Base-by-base conservation (phyloP, 2,888 invertebrate species). In the Meteorus cinctellus region DNA sequence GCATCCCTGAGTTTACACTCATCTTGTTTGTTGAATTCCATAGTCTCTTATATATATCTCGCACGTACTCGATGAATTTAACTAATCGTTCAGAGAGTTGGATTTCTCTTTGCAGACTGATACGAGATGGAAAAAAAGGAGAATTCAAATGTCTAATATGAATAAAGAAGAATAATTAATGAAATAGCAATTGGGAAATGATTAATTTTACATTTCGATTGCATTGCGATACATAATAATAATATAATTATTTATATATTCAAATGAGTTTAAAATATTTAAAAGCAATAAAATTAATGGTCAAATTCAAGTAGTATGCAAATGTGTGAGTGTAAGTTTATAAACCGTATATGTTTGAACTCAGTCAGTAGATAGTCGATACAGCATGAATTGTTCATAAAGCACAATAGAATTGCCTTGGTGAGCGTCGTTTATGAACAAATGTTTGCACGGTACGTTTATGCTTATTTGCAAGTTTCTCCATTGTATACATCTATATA, bases 381-480 rank as follows among this genome's bases (percentile, higher is more conserved):
- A 55, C 19, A 55, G n/a, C 24, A 55, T 55, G 55, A 55, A 55
- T 55, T 55, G 55, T 19, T 55, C 55, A 55, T 55, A 55, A 55
- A 19, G 19, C 10, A 55, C 55, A 55, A 24, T 55, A 55, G 55
- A 55, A 55, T 55, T 55, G 55, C 55, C 55, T 55, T 51, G 41
- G 51, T 5, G 4, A 31, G n/a, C n/a, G 29, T 68, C 41, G 68
- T 48, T 51, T 68, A 51, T 51, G 68, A 45, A 51, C 68, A 68
- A 68, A 68, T 45, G 51, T 68, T 68, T 51, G 51, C 68, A 68
- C 51, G 29, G 29, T 31, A 19, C 36, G 41, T 63, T 55, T 31
- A n/a, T n/a, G 31, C 63, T 63, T 31, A 71, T 71, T 62, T 29
- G 24, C 24, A 62, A 71, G 60, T 60, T 62, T 59, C 36, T 62